Evolutionary conservation across 2,797 vertebrate species (phyloP).

Genomic region (Tamandua tetradactyla): DNA sequence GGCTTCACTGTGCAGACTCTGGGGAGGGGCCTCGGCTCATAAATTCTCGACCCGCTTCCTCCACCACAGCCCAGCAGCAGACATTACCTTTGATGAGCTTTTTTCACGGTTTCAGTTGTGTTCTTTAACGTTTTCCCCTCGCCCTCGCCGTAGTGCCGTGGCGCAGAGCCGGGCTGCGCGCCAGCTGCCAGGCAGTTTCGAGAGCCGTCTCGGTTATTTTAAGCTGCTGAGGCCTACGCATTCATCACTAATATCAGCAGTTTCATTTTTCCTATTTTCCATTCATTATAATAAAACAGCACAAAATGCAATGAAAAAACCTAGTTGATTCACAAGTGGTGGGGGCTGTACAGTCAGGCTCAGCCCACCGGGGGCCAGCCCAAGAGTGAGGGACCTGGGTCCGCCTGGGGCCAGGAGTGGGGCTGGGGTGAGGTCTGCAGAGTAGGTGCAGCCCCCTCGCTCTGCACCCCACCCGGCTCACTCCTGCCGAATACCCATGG

Average conservation of each 20-base stretch:
- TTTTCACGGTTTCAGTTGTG: slow-evolving; percentile 36
- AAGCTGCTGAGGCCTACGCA: neutral
- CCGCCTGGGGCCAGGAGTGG: too few relatives aligned
- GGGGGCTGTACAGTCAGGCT: too few relatives aligned
- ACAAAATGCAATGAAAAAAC: neutral
- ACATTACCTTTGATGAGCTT: slow-evolving; percentile 47
- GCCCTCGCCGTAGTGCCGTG: neutral
- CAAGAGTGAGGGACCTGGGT: accelerated
- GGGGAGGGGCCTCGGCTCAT: neutral
- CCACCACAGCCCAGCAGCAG: neutral
- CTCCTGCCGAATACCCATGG: too few relatives aligned
- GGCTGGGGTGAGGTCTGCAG: too few relatives aligned
- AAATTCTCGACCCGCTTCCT: neutral
- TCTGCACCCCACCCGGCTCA: too few relatives aligned
- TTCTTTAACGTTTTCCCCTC: slow-evolving; percentile 23
- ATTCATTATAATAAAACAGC: neutral
- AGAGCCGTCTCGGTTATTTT: neutral
- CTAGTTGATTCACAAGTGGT: neutral
- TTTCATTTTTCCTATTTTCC: slow-evolving; percentile 57
- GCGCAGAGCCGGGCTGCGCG: neutral
- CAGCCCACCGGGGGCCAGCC: too few relatives aligned
- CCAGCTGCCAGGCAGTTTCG: slow-evolving; percentile 49
- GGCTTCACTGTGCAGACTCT: neutral
- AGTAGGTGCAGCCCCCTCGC: too few relatives aligned
- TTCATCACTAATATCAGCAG: too few relatives aligned